Percentiles rank a stretch among this genome's conserved stretches.
These are phyloP conservation scores for Drosophila eugracilis DNA, from an alignment of 1,140 invertebrate species.

Conservation along the genomic window DNA sequence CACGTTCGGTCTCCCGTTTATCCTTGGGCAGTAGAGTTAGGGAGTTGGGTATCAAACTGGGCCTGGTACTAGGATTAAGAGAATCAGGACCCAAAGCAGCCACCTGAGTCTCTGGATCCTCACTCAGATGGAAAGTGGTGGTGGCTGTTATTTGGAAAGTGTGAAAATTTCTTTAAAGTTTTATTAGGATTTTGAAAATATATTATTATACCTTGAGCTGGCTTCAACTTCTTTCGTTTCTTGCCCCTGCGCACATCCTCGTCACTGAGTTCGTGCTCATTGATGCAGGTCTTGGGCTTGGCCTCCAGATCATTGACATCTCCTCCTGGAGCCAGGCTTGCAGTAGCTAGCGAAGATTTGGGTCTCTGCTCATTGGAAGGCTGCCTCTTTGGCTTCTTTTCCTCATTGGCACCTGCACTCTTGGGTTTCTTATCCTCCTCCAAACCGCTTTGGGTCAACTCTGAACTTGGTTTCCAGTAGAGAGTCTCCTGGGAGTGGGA, in stretches of 20 bases:
- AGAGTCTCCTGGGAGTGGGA: constrained; percentile 82
- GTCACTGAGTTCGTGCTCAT: constrained; percentile 71
- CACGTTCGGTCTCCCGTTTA: constrained; percentile 60
- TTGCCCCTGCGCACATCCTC: constrained; percentile 76
- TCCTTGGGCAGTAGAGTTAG: constrained; percentile 66
- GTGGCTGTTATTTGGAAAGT: constrained; percentile 40
- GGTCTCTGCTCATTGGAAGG: constrained; percentile 71
- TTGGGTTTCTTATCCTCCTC: constrained; percentile 73
- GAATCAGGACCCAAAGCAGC: constrained; percentile 80
- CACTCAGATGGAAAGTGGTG: constrained; percentile 78
- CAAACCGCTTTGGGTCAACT: constrained; percentile 71
- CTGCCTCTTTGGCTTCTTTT: constrained; percentile 65
- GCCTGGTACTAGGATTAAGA: constrained; percentile 78
- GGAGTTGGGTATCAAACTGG: constrained; percentile 80
- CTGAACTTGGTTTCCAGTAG: constrained; percentile 83
- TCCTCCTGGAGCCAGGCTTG: constrained; percentile 27
- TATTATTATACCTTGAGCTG: constrained; percentile 49
- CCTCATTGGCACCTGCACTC: constrained; percentile 73
- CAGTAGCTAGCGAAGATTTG: constrained; percentile 71
- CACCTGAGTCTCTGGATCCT: constrained; percentile 84
- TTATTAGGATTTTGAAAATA: background rate
- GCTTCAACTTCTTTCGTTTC: constrained; percentile 78
- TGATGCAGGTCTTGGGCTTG: constrained; percentile 75
- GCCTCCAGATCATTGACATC: constrained; percentile 43
- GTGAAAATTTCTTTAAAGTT: background rate